Percentiles rank a stretch among this genome's conserved stretches.
Evolutionary conservation across 2,888 invertebrate species (phyloP).

Genomic region (Coremacera marginata): DNA sequence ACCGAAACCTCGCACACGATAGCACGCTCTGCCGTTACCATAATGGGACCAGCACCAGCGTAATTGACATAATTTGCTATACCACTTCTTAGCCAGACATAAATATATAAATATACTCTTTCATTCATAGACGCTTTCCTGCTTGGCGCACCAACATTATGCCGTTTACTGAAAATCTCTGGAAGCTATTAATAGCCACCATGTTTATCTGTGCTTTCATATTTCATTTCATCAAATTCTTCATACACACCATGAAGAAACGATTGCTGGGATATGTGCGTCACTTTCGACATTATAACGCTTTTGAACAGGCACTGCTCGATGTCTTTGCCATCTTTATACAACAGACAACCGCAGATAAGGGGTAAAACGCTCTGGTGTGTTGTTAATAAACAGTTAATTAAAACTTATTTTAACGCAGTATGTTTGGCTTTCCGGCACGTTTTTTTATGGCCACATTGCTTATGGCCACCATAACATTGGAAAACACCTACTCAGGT

Average conservation of each 20-base stretch:
- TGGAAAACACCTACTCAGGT: slow-evolving; percentile 67
- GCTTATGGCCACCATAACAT: slow-evolving; percentile 62
- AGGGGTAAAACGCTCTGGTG: slow-evolving; percentile 49
- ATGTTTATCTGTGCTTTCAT: slow-evolving; percentile 55
- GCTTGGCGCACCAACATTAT: slow-evolving; percentile 62
- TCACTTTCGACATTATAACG: slow-evolving; percentile 46
- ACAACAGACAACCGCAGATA: slow-evolving; percentile 62
- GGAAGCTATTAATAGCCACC: slow-evolving; percentile 55
- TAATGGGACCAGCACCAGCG: slow-evolving; percentile 64
- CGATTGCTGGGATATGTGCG: neutral
- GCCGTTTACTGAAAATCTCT: slow-evolving; percentile 58
- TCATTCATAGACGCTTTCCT: slow-evolving; percentile 54
- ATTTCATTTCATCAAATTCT: slow-evolving; percentile 55
- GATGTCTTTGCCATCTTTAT: slow-evolving; percentile 65
- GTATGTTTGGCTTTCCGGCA: slow-evolving; percentile 56
- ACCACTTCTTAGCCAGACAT: neutral
- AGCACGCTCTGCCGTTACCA: slow-evolving; percentile 64
- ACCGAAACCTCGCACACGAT: slow-evolving; percentile 64
- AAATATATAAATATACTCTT: neutral
- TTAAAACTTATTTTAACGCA: slow-evolving; percentile 32
- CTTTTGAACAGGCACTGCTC: slow-evolving; percentile 53
- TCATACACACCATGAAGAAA: slow-evolving; percentile 44
- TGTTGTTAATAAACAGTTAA: neutral
- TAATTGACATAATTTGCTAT: slow-evolving; percentile 37
- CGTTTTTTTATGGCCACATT: slow-evolving; percentile 61